Evolutionary conservation across 1,140 invertebrate species (phyloP), one percentile per base, ranked within the genome.

Genomic region (Drosophila sproati): DNA sequence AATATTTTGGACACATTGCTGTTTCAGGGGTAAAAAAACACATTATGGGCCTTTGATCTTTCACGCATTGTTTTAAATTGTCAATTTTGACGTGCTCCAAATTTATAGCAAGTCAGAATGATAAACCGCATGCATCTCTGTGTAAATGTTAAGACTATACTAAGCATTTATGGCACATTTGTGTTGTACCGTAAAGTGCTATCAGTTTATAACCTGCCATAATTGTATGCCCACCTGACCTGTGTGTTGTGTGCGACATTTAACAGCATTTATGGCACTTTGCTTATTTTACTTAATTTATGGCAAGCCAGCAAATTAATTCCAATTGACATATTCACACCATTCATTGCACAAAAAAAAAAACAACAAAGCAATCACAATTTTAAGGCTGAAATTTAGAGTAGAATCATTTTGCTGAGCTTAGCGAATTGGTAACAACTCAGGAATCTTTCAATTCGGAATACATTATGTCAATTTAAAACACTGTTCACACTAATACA

Each of bases 11-110:
- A 88, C 80, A 88, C 59, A 70, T 73, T 87, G 50, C 79, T 82
- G 56, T 66, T 77, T 62, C 56, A 28, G 54, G 82, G 69, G 64
- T 73, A n/a, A 70, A 80, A 67, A 77, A 83, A 73, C 66, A 78
- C 71, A 78, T 85, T 67, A 78, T 4, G 20, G 43, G 43, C 5
- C 63, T 87, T 87, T 87, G 83, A 87, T 87, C 76, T 82, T 68
- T 57, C 2, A 61, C 51, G 35, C 29, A 60, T 73, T 32, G n/a
- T 66, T 64, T 8, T 31, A 45, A 52, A 52, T 41, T 45, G 35
- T 3, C 34, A 56, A 56, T n/a, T 28, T 35, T 52, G n/a, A 52
- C 8, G 6, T 67, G 55, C n/a, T 59, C 28, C 47, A 35, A 56
- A 57, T 45, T 66, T 35, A 56, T 66, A 31, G 20, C 20, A 47